phyloP scores from a whole-genome alignment of 2,888 invertebrate genomes.

The Himalopsyche japonica region DNA sequence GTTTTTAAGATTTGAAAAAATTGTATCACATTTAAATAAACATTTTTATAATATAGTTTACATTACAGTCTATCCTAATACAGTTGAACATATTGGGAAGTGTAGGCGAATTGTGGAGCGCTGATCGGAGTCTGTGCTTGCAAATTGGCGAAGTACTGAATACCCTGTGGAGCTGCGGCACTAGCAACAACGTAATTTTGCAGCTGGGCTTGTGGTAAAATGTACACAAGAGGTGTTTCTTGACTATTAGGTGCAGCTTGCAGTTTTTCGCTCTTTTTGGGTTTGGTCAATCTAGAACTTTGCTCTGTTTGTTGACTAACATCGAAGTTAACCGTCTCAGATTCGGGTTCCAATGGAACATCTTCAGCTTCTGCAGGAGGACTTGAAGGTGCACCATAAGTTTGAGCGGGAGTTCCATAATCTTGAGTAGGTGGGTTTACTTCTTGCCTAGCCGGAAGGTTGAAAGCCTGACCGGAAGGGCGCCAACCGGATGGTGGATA shows the following conservation, averaged over 20 bases:
- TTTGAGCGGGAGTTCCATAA: constrained; percentile 44
- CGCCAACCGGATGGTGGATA: constrained; percentile 54
- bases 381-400: constrained; percentile 44
- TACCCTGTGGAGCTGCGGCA: background rate
- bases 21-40: too few relatives aligned
- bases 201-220: constrained; percentile 8
- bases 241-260: background rate
- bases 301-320: constrained; percentile 4
- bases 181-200: constrained; percentile 23
- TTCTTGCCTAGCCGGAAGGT: constrained; percentile 50
- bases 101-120: constrained; percentile 9
- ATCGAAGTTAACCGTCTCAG: constrained; percentile 19
- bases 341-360: constrained; percentile 23
- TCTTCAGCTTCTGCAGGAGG: background rate
- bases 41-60: background rate
- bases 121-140: constrained; percentile 6
- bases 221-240: background rate
- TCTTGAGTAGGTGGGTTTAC: constrained; percentile 42
- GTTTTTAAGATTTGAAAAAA: too few relatives aligned
- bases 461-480: constrained; percentile 52
- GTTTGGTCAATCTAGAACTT: constrained; percentile 10
- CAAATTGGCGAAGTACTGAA: constrained; percentile 21
- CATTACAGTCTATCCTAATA: background rate
- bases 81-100: constrained; percentile 31
- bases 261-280: constrained; percentile 14